Conservation (phyloP, 2,113 vertebrate species). For the Atherinomorus stipes region DNA sequence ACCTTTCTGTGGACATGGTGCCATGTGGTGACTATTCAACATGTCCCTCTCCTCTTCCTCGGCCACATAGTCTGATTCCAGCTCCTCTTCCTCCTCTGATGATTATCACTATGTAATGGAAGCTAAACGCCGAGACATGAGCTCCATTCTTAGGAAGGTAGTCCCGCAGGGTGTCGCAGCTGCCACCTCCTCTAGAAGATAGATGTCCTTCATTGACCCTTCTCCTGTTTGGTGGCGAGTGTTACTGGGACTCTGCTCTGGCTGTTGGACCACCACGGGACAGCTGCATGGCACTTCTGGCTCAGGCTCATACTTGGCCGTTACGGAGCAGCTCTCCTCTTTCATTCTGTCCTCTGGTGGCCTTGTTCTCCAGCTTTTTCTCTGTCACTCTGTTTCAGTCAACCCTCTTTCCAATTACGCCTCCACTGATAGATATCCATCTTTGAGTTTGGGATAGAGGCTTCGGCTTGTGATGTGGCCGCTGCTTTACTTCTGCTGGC, state of each 20-base stretch:
- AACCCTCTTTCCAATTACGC: constrained; percentile 45
- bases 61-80: constrained; percentile 94
- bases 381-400: constrained; percentile 52
- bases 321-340: constrained; percentile 63
- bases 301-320: constrained; percentile 70
- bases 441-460: constrained; percentile 65
- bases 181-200: constrained; percentile 70
- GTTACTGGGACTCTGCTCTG: constrained; percentile 64
- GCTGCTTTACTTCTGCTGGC: constrained; percentile 51
- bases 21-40: constrained; percentile 92
- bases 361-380: constrained; percentile 54
- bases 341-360: constrained; percentile 67
- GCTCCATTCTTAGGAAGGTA: constrained; percentile 99
- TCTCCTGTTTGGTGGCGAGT: constrained; percentile 71
- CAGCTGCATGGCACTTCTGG: constrained; percentile 76
- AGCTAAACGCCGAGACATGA: constrained; percentile 99
- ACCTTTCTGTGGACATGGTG: constrained; percentile 79
- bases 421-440: constrained; percentile 57
- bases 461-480: constrained; percentile 65
- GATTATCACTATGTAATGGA: constrained; percentile 99
- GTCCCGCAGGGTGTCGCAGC: constrained; percentile 90
- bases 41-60: constrained; percentile 95
- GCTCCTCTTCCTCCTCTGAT: constrained; percentile 95
- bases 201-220: constrained; percentile 67
- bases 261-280: constrained; percentile 58